Conservation (phyloP, 2,888 invertebrate genomes). For the Toxonevra muliebris region DNA sequence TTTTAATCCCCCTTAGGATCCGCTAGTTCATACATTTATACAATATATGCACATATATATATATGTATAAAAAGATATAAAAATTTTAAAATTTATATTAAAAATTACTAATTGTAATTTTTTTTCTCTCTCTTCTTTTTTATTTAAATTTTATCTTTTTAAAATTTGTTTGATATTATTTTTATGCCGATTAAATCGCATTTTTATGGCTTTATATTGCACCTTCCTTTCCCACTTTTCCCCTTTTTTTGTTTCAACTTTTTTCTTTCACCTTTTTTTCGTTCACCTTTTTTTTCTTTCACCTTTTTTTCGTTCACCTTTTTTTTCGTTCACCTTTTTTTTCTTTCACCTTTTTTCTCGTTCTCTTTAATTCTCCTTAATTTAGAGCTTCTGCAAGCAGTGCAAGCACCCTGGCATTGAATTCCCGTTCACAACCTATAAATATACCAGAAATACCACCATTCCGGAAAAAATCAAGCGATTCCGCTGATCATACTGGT, state of each 20-base stretch:
- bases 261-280: not conserved
- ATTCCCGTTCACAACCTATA: constrained; percentile 59
- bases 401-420: constrained; percentile 56
- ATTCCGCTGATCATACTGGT: constrained; percentile 58
- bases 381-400: constrained; percentile 56
- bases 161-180: not conserved
- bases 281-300: not conserved
- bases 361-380: constrained; percentile 30
- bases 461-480: constrained; percentile 63
- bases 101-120: constrained; percentile 24
- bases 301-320: not conserved
- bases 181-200: too few relatives aligned
- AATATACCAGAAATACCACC: constrained; percentile 66
- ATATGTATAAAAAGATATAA: not conserved
- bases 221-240: not conserved
- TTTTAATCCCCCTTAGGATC: too few relatives aligned
- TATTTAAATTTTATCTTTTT: constrained; percentile 16
- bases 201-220: too few relatives aligned
- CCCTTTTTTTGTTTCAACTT: not conserved
- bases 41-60: not conserved
- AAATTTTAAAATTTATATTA: constrained; percentile 27
- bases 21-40: too few relatives aligned
- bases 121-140: constrained; percentile 23
- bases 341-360: constrained; percentile 12
- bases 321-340: constrained; percentile 14